Evolutionary conservation across 2,113 vertebrate species (phyloP).

Genomic region (Strix aluco): DNA sequence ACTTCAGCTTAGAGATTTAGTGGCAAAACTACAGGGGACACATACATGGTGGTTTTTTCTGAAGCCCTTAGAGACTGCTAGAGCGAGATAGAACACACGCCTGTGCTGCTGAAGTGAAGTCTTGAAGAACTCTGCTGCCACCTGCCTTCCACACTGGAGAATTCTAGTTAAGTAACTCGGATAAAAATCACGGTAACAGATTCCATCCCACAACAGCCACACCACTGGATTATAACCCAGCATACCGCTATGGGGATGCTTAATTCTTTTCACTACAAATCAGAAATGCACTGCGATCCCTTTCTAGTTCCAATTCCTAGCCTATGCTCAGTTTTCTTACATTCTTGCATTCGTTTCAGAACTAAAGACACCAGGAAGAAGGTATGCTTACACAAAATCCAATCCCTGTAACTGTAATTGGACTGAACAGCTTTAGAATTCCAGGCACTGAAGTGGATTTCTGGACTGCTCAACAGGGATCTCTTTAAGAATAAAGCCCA

Average conservation of each 20-base stretch:
- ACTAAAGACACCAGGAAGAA: neutral
- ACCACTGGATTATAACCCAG: neutral
- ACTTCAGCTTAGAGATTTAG: no score
- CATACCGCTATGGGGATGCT: neutral
- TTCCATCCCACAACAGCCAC: neutral
- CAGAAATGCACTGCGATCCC: neutral
- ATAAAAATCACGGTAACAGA: neutral
- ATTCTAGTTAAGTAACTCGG: neutral
- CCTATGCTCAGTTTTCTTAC: neutral
- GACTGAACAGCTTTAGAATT: neutral
- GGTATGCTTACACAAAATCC: neutral
- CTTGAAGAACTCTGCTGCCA: conserved; percentile 29
- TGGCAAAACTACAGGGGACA: no score
- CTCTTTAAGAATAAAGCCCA: neutral
- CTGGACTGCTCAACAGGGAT: neutral
- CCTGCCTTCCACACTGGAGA: neutral
- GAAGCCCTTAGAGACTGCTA: neutral
- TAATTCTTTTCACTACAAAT: neutral
- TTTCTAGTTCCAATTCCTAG: neutral
- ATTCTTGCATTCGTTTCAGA: neutral
- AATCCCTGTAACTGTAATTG: neutral
- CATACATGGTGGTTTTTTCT: neutral
- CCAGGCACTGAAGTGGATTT: neutral
- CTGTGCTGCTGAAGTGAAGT: neutral
- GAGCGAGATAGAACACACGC: neutral